phyloP scores from a whole-genome alignment of 2,797 vertebrate species.

The Leucoraja ocellata region DNA sequence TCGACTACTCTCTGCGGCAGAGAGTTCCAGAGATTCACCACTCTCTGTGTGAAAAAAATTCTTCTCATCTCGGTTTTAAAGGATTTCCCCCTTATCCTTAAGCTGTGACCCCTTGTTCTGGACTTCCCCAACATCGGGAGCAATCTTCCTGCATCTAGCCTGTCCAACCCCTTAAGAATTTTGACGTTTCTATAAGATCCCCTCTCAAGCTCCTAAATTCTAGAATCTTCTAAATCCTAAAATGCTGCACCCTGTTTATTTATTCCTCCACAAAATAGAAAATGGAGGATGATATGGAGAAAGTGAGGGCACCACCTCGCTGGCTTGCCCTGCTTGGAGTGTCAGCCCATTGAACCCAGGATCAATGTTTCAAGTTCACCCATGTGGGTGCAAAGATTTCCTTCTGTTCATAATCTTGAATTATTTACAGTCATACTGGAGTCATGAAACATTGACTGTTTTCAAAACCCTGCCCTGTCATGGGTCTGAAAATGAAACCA shows the following conservation, averaged over 20 bases:
- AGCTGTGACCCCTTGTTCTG: too few relatives aligned
- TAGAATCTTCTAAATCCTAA: too few relatives aligned
- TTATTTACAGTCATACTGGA: neutral
- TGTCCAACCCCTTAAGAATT: too few relatives aligned
- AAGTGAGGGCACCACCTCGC: neutral
- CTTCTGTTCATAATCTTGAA: neutral
- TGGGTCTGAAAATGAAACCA: neutral
- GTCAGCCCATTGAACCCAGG: neutral
- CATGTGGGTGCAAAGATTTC: neutral
- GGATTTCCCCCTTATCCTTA: too few relatives aligned
- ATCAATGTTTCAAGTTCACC: neutral
- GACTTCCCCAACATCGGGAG: too few relatives aligned
- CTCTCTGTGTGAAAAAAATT: too few relatives aligned
- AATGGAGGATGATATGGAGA: neutral
- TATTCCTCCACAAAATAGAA: neutral
- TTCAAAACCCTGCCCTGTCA: neutral
- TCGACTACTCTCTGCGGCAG: too few relatives aligned
- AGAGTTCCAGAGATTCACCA: too few relatives aligned
- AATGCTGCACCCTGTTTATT: neutral
- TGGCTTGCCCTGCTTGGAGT: neutral
- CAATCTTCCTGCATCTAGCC: too few relatives aligned
- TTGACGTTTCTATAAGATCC: too few relatives aligned
- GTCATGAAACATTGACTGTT: neutral
- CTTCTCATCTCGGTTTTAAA: too few relatives aligned
- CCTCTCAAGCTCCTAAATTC: too few relatives aligned